Base-by-base conservation (phyloP, 2,797 vertebrate species). In the Xenopus petersii region DNA sequence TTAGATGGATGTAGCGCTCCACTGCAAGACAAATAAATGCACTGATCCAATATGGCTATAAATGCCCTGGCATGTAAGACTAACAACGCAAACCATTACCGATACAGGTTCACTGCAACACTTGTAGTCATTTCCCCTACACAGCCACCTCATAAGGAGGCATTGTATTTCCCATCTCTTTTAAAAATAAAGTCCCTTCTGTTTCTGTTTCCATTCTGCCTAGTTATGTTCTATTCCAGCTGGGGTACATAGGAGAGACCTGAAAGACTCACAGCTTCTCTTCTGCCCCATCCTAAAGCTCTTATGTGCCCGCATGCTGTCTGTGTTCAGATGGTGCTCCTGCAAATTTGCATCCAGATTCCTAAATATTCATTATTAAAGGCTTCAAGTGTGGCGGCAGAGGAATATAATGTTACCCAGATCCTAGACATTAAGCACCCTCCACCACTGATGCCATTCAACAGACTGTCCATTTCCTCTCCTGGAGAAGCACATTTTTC, bases 281-380 rank as follows among this genome's bases (percentile, higher is more conserved):
- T 67, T 21, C n/a, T 48, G 47, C 12, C 21, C 64, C 21, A 26
- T 16, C 51, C 26, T 67, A 67, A 67, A 51, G 64, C 3, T 64
- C 54, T 42, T 36, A 75, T 68, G 24, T 47, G 8, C 36, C 59
- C 62, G 36, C 17, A 59, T 1, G 12, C 5, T 42, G 51, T 15
- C 5, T 2, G 58, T 9, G 49, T 12, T 42, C 59, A 26, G 58
- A 16, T 5, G 5, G 17, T 26, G 60, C 58, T 55, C 49, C 73
- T 75, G 73, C 42, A 10, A 55, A 69, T 33, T 49, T 69, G 73
- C 48, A 75, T 13, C 67, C 11, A 11, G 47, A 66, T 48, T 10
- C 6, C 10, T 15, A 24, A 33, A 54, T 75, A 75, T 75, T 75
- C 68, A 17, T 68, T 54, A 59, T 75, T 65, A 75, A 75, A 67